These are phyloP conservation scores for Sphinx pinastri DNA, from an alignment of 2,888 invertebrate genomes.

Conservation along the genomic window DNA sequence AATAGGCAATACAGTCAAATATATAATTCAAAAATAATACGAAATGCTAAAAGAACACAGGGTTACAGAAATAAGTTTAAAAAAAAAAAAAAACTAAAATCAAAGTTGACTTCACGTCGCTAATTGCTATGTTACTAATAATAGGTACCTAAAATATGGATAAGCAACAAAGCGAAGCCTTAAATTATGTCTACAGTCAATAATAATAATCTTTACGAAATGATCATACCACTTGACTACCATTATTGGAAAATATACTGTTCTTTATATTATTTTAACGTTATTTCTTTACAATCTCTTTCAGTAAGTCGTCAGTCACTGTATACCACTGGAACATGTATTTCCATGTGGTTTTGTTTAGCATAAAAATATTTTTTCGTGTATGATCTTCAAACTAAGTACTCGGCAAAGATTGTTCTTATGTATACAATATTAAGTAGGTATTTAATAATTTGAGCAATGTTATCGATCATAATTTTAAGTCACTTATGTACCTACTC, in stretches of 20 bases:
- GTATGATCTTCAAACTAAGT: too few species aligned
- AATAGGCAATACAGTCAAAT: conserved; percentile 43
- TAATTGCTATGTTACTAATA: conserved; percentile 64
- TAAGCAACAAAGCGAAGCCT: conserved; percentile 2
- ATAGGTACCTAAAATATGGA: conserved; percentile 5
- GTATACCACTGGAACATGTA: too few species aligned
- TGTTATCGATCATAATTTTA: not conserved
- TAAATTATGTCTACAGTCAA: not conserved
- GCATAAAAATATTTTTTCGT: too few species aligned
- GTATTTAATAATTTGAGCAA: not conserved
- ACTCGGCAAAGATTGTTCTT: too few species aligned
- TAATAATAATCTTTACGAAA: not conserved
- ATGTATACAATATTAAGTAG: too few species aligned
- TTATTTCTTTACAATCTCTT: not conserved
- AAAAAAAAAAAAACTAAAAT: conserved; percentile 54
- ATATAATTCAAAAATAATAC: conserved; percentile 46
- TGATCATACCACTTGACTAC: not conserved
- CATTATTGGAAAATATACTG: not conserved
- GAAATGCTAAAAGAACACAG: conserved; percentile 68
- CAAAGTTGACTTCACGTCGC: conserved; percentile 57
- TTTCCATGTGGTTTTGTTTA: too few species aligned
- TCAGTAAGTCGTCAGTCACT: too few species aligned
- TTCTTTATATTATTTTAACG: not conserved
- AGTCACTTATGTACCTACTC: not conserved
- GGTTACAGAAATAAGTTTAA: conserved; percentile 50